These are phyloP conservation scores for Heliconius hewitsoni DNA, from an alignment of 1,140 invertebrate species.

Conservation along the genomic window DNA sequence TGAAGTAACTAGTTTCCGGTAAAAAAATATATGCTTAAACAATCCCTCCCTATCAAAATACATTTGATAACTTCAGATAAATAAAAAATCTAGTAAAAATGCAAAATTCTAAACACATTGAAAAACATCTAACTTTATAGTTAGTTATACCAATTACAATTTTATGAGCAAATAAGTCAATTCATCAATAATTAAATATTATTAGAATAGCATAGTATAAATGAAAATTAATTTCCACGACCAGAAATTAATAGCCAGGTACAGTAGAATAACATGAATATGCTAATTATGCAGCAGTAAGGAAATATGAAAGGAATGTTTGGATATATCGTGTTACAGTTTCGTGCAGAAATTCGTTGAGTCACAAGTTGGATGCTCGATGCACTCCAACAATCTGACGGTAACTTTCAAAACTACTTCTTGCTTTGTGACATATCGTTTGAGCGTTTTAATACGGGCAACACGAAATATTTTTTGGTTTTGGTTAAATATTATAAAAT, in stretches of 20 bases:
- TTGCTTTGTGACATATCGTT: slow-evolving; percentile 35
- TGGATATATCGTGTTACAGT: slow-evolving; percentile 46
- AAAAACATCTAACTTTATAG: not conserved
- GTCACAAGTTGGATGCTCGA: slow-evolving; percentile 54
- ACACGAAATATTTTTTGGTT: slow-evolving; percentile 13
- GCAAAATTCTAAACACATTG: not conserved
- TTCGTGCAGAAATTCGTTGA: slow-evolving; percentile 60
- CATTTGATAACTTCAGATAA: too few relatives aligned
- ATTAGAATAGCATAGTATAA: not conserved
- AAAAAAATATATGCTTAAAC: too few relatives aligned
- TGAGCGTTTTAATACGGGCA: slow-evolving; percentile 15
- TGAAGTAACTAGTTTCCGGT: not conserved
- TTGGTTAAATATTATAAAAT: not conserved
- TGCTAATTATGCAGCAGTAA: slow-evolving; percentile 28
- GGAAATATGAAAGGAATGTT: slow-evolving; percentile 48
- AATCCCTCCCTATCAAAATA: too few relatives aligned
- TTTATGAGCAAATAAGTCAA: not conserved
- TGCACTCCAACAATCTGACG: slow-evolving; percentile 57
- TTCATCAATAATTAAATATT: not conserved
- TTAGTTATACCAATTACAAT: not conserved
- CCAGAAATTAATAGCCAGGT: slow-evolving; percentile 2
- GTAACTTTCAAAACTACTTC: slow-evolving; percentile 61
- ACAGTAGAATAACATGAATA: slow-evolving; percentile 15
- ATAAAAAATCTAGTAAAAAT: not conserved
- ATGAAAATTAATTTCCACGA: slow-evolving; percentile 2